A percentile compares a stretch with the other conserved stretches of the same genome.
Evolutionary conservation across 2,888 invertebrate species (phyloP).

Genomic region (Xanthorhoe designata): DNA sequence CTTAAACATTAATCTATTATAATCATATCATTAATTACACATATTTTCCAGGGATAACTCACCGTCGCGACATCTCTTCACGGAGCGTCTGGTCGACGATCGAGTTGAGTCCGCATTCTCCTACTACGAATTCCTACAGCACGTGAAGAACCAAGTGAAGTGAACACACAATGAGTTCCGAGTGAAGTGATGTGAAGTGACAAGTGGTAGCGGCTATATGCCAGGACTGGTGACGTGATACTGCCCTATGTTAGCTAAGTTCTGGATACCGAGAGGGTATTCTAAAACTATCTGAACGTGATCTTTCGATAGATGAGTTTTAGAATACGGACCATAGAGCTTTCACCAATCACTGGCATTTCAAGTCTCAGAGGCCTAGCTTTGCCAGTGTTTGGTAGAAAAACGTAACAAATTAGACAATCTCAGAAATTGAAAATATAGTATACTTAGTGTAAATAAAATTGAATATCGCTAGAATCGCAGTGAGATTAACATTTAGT

Average conservation of each 20-base stretch:
- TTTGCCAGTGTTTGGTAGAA: slow-evolving; percentile 8
- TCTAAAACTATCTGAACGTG: neutral
- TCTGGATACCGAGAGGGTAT: slow-evolving; percentile 1
- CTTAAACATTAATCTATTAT: too few species aligned
- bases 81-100: slow-evolving; percentile 97
- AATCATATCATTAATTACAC: neutral
- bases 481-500: slow-evolving; percentile 16
- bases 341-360: neutral
- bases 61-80: slow-evolving; percentile 91
- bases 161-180: slow-evolving; percentile 75
- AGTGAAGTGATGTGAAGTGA: slow-evolving; percentile 51
- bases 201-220: slow-evolving; percentile 25
- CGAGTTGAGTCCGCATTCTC: slow-evolving; percentile 96
- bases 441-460: slow-evolving; percentile 30
- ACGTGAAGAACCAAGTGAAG: slow-evolving; percentile 95
- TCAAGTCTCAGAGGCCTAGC: too few species aligned
- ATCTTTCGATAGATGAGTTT: neutral
- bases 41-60: slow-evolving; percentile 93
- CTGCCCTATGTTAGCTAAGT: slow-evolving; percentile 32
- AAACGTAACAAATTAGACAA: slow-evolving; percentile 18
- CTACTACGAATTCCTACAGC: slow-evolving; percentile 99
- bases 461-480: slow-evolving; percentile 19
- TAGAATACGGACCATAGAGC: neutral
- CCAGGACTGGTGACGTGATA: slow-evolving; percentile 23
- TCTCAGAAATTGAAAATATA: slow-evolving; percentile 17